Evolutionary conservation across 2,113 vertebrate genomes (phyloP).

Genomic region (Pholis gunnellus): DNA sequence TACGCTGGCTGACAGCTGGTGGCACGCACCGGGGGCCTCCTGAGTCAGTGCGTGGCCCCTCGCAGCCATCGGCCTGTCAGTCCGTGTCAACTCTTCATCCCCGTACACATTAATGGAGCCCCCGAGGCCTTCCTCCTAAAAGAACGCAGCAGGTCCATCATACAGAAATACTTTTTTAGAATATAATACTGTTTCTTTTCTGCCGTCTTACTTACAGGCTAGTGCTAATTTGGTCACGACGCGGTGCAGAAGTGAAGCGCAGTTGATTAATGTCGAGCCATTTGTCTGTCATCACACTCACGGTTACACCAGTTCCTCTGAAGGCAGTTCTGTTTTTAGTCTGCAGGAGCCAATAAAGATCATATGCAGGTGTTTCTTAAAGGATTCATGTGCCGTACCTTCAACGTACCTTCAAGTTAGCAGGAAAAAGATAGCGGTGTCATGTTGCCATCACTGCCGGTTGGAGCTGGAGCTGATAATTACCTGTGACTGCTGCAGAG

Average conservation of each 20-base stretch:
- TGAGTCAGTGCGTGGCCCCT: conserved; percentile 42
- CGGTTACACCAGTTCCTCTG: conserved; percentile 31
- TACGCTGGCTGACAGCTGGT: conserved; percentile 51
- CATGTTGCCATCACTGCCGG: neutral
- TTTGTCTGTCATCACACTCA: conserved; percentile 53
- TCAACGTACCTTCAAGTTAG: neutral
- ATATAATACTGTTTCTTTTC: conserved; percentile 34
- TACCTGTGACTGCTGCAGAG: neutral
- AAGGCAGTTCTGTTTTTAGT: conserved; percentile 52
- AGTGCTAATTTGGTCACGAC: conserved; percentile 53
- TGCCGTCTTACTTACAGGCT: neutral
- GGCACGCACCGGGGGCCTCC: conserved; percentile 39
- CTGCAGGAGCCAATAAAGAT: conserved; percentile 16
- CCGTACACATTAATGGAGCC: conserved; percentile 34
- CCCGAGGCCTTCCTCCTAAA: conserved; percentile 7
- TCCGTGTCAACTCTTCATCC: conserved; percentile 35
- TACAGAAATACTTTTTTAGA: conserved; percentile 20
- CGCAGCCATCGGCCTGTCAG: conserved; percentile 37
- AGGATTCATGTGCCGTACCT: neutral
- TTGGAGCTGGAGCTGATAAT: neutral
- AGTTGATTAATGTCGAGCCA: conserved; percentile 24
- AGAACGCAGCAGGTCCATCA: neutral
- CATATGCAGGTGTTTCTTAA: conserved; percentile 3
- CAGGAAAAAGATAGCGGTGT: neutral
- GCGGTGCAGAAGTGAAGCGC: neutral